These are phyloP conservation scores for Copidosoma aretas DNA, from an alignment of 2,888 invertebrate genomes.

Conservation along the genomic window DNA sequence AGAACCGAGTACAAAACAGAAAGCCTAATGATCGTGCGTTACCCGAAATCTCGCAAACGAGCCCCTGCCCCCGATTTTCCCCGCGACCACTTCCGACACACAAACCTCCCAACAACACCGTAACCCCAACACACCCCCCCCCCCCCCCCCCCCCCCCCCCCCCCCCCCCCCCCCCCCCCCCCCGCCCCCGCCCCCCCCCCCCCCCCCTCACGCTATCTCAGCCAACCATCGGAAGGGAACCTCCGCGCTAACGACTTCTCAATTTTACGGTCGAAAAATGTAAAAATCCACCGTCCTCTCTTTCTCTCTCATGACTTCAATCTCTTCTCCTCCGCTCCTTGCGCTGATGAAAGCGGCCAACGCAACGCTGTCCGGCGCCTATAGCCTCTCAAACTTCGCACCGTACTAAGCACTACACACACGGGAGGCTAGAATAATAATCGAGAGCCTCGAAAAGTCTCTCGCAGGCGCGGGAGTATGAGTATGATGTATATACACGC, in stretches of 20 bases:
- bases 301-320: too few relatives aligned
- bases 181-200: neutral
- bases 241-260: slow-evolving; percentile 34
- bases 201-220: neutral
- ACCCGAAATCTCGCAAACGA: too few relatives aligned
- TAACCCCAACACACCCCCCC: too few relatives aligned
- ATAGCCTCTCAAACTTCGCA: too few relatives aligned
- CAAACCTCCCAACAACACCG: too few relatives aligned
- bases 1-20: too few relatives aligned
- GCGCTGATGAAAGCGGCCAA: neutral
- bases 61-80: too few relatives aligned
- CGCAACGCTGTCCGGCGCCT: neutral
- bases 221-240: neutral
- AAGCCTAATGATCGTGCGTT: too few relatives aligned
- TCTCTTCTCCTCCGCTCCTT: neutral
- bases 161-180: too few relatives aligned
- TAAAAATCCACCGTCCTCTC: slow-evolving; percentile 28
- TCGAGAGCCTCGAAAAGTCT: slow-evolving; percentile 9
- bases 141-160: neutral
- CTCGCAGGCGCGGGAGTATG: neutral
- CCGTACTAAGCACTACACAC: neutral
- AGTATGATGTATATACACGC: slow-evolving; percentile 16
- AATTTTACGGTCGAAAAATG: slow-evolving; percentile 45
- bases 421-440: slow-evolving; percentile 16
- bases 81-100: too few relatives aligned